Evolutionary conservation across 2,888 invertebrate genomes (phyloP).

Genomic region (Drosophila kambysellisi): DNA sequence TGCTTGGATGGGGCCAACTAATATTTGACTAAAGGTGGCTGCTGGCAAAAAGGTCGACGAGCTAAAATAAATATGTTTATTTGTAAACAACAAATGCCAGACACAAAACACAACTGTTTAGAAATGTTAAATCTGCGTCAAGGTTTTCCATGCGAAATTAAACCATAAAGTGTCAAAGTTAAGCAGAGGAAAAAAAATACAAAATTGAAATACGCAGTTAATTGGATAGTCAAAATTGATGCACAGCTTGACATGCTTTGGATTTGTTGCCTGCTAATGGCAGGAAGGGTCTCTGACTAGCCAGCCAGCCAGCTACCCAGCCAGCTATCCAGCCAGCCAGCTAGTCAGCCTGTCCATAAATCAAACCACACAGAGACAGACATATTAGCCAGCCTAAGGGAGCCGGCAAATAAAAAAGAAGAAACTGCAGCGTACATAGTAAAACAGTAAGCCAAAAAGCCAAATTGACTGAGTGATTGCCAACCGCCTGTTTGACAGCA

Average conservation of each 20-base stretch:
- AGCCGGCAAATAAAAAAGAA: constrained; percentile 2
- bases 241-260: constrained; percentile 55
- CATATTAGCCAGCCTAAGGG: constrained; percentile 54
- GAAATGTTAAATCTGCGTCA: neutral
- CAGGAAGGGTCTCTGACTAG: constrained; percentile 41
- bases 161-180: constrained; percentile 26
- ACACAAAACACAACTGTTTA: constrained; percentile 34
- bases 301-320: neutral
- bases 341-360: constrained; percentile 55
- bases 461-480: constrained; percentile 73
- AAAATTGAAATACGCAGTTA: constrained; percentile 36
- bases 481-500: constrained; percentile 59
- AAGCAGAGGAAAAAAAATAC: neutral
- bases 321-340: neutral
- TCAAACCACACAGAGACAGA: constrained; percentile 61
- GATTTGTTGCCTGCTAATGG: constrained; percentile 59
- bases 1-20: constrained; percentile 5
- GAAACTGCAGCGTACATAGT: constrained; percentile 57
- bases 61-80: constrained; percentile 20
- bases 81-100: constrained; percentile 34
- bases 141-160: constrained; percentile 12
- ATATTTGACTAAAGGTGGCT: neutral
- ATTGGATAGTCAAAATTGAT: constrained; percentile 62
- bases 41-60: neutral
- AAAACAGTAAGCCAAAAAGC: constrained; percentile 68